Conservation (phyloP, 2,113 vertebrate species). For the Sciurus niger region DNA sequence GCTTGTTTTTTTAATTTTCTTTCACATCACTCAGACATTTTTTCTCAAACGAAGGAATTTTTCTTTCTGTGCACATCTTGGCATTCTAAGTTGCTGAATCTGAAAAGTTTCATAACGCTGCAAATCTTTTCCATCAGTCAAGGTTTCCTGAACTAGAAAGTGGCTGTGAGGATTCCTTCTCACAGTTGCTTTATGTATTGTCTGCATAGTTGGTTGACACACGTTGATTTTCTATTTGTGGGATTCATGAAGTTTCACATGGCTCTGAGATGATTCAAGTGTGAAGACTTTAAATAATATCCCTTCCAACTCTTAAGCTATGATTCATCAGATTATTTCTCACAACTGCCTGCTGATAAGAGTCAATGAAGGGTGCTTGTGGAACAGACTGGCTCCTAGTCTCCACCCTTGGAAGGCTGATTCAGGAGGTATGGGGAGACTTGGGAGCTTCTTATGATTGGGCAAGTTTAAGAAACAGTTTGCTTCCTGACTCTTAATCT, state of each 20-base stretch:
- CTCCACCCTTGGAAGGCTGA: not conserved
- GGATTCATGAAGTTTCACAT: conserved; percentile 16
- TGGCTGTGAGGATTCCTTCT: not conserved
- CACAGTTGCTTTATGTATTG: not conserved
- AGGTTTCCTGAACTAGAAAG: conserved; percentile 37
- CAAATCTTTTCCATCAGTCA: conserved; percentile 24
- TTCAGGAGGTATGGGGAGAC: not conserved
- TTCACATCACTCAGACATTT: not conserved
- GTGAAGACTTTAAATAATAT: conserved; percentile 30
- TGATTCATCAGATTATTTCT: conserved; percentile 15
- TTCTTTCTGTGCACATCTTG: conserved; percentile 42
- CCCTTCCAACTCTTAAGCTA: conserved; percentile 5
- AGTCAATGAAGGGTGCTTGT: not conserved
- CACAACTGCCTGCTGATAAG: not conserved
- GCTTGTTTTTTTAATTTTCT: conserved; percentile 1
- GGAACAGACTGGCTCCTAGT: not conserved
- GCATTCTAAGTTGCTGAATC: not conserved
- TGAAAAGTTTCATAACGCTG: not conserved
- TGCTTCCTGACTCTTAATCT: not conserved
- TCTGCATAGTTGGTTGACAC: not conserved
- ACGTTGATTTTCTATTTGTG: not conserved
- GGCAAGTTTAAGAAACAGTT: not conserved
- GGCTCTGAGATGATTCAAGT: conserved; percentile 53
- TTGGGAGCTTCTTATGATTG: not conserved
- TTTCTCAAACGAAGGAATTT: not conserved